Evolutionary conservation across 2,888 invertebrate species (phyloP).

Genomic region (Melanargia galathea): DNA sequence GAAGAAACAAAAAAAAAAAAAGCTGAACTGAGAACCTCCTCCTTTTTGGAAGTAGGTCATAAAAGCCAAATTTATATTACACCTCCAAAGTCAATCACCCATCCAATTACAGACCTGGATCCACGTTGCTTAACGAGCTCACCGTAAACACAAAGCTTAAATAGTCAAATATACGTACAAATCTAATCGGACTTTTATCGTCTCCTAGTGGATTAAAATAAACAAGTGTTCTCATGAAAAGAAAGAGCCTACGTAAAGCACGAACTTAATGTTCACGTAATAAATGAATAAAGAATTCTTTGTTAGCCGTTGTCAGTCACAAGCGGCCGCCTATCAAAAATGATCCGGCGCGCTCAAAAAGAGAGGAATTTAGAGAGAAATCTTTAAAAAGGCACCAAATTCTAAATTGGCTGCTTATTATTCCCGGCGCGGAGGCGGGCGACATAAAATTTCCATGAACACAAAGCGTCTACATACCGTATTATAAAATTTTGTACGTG

Average conservation of each 20-base stretch:
- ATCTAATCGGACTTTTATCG: background rate
- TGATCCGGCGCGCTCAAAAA: constrained; percentile 27
- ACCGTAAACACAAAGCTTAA: too few species aligned
- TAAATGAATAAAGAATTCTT: constrained; percentile 10
- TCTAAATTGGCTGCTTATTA: constrained; percentile 54
- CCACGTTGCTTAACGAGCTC: too few species aligned
- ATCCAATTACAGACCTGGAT: too few species aligned
- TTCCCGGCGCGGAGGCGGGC: constrained; percentile 48
- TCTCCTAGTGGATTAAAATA: constrained; percentile 1
- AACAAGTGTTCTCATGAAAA: background rate
- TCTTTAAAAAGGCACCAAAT: constrained; percentile 47
- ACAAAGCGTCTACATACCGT: constrained; percentile 62
- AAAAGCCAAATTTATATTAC: too few species aligned
- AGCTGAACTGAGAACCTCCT: too few species aligned
- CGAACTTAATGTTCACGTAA: constrained; percentile 20
- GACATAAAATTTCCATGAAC: constrained; percentile 64
- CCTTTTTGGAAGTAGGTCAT: too few species aligned
- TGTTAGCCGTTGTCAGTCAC: constrained; percentile 26
- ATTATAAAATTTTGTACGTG: constrained; percentile 66
- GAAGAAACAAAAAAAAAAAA: too few species aligned
- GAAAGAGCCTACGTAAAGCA: constrained; percentile 9
- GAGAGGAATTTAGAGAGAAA: constrained; percentile 34
- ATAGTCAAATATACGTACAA: background rate
- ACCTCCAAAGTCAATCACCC: too few species aligned
- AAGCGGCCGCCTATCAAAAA: constrained; percentile 44